Evolutionary conservation across 2,888 invertebrate genomes (phyloP), one percentile per base, ranked within the genome.

Genomic region (Osedax frankpressi): DNA sequence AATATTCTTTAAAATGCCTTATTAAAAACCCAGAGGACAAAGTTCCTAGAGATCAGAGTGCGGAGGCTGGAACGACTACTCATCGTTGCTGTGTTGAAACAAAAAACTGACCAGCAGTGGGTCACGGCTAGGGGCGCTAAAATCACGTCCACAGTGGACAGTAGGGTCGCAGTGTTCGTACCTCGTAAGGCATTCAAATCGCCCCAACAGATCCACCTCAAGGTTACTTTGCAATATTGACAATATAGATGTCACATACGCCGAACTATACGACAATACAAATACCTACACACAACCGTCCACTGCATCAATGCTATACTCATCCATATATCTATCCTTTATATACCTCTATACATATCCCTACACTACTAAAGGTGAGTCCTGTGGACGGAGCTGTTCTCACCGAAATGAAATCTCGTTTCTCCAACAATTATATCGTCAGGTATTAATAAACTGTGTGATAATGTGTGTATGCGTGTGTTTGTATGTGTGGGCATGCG

Each of bases 101-200:
- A 25, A 30, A 69, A 69, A 69, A 0, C 30, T 29, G 69, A 69
- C 69, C 69, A 30, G 1, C 26, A 69, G 25, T 29, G n/a, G 69
- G 24, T 69, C 14, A 3, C 69, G 28, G 28, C 69, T 2, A 28
- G 69, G 25, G 69, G 69, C 6, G 69, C 28, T 26, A 69, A 30
- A 28, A 25, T 69, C 30, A 26, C 28, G 14, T 69, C 69, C 19
- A 29, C 69, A 11, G 69, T 69, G 29, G 69, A 69, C 24, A 6
- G 28, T 25, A 28, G 69, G 30, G 69, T 69, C 6, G 28, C 19
- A 11, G 69, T 69, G 2, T 19, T 28, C n/a, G 69, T 30, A n/a
- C 69, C 69, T 3, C 27, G 30, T 28, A 69, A 30, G 2, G 69
- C 69, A 19, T 69, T 69, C 44, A 44, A 44, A 44, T 44, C 44